Evolutionary conservation across 2,113 vertebrate species (phyloP), one percentile per base, ranked within the genome.

Genomic region (Zosterops hypoxanthus): DNA sequence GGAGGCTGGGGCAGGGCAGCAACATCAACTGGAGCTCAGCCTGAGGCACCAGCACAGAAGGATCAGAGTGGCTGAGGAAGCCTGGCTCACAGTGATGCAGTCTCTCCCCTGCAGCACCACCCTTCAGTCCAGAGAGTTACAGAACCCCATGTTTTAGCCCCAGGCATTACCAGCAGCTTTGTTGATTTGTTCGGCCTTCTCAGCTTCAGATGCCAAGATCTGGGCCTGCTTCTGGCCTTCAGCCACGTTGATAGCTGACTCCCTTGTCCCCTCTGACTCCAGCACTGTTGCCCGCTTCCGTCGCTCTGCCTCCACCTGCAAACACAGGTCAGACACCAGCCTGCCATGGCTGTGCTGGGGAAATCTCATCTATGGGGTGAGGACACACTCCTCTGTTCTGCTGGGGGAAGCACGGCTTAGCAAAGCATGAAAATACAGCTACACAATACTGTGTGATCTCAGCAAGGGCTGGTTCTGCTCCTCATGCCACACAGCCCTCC

Each of bases 221-320:
- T 99, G 99, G 28, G 99, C 97, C 94, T 98, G 99, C 95, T 99
- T 99, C 93, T 98, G 95, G 26, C 99, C 99, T 91, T 99, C 99
- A 0, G 99, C 99, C 69, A 99, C 98, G 0, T 99, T 99, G 95
- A 99, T 99, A 42, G 98, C 99, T 0, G 99, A 97, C 63, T 99
- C 99, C 50, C 99, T 98, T 0, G 98, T 98, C n/a, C 99, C 99
- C 94, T 99, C 99, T 0, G 99, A 99, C 91, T 99, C 99, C 96
- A 99, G 97, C 87, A 99, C 99, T 0, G 98, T 99, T 1, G 99
- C 99, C 64, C 99, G 98, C 93, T 99, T 99, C 95, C 97, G 98
- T 31, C 99, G 97, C 94, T 99, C 99, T 2, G 99, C 99, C 84
- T 99, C 99, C 82, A 99, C 99, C 99, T 99, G 86, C 46, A 72